Conservation (phyloP, 2,113 vertebrate species). For the Brachirus orientalis region DNA sequence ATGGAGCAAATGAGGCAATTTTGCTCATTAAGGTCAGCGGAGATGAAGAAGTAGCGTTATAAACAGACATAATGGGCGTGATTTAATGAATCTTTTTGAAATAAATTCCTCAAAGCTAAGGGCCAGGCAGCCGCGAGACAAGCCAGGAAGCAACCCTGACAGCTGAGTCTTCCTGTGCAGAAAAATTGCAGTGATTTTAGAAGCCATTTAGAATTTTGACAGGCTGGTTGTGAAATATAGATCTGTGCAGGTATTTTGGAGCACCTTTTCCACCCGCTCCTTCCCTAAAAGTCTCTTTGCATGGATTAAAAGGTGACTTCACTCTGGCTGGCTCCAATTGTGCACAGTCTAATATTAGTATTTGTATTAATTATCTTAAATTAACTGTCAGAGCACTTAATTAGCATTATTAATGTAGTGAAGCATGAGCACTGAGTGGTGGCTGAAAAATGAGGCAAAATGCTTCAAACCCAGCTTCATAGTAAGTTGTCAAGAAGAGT, state of each 20-base stretch:
- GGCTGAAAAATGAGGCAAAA: slow-evolving; percentile 78
- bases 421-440: slow-evolving; percentile 66
- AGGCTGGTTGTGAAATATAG: slow-evolving; percentile 57
- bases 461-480: slow-evolving; percentile 64
- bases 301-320: slow-evolving; percentile 26
- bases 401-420: slow-evolving; percentile 83
- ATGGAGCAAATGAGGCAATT: slow-evolving; percentile 49
- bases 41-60: slow-evolving; percentile 67
- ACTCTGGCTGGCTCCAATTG: slow-evolving; percentile 50
- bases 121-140: background rate
- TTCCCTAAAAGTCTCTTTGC: slow-evolving; percentile 13
- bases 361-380: slow-evolving; percentile 84
- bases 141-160: slow-evolving; percentile 28
- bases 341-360: slow-evolving; percentile 81
- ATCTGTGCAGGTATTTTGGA: slow-evolving; percentile 56
- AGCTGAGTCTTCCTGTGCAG: slow-evolving; percentile 31
- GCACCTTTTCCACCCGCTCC: background rate
- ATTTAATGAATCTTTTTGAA: slow-evolving; percentile 52
- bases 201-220: slow-evolving; percentile 60
- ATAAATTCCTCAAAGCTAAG: slow-evolving; percentile 12
- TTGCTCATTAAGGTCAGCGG: slow-evolving; percentile 48
- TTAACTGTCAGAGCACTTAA: slow-evolving; percentile 82
- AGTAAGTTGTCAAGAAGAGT: slow-evolving; percentile 73
- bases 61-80: slow-evolving; percentile 62
- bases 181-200: slow-evolving; percentile 46